Percentiles rank a stretch among this genome's conserved stretches.
These are phyloP conservation scores for Lanius collurio DNA, from an alignment of 2,113 vertebrate species.

Conservation along the genomic window DNA sequence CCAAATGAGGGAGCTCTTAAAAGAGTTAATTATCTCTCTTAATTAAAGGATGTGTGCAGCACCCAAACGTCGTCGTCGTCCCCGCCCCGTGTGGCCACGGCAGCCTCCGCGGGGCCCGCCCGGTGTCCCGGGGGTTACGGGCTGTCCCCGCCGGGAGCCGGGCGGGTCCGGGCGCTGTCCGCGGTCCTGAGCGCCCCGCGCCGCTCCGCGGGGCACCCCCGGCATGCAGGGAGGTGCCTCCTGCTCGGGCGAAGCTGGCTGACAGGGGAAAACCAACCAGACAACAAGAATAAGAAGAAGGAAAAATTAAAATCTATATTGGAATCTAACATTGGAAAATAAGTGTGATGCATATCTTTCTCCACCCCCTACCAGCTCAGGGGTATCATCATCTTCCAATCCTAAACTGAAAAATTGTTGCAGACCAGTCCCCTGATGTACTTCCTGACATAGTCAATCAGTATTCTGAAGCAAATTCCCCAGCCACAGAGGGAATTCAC, in stretches of 20 bases:
- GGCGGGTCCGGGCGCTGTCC: not conserved
- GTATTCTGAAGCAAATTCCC: not conserved
- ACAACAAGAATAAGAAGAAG: too few species aligned
- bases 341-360: not conserved
- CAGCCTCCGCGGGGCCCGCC: not conserved
- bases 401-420: not conserved
- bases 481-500: not conserved
- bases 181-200: not conserved
- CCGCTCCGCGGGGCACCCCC: not conserved
- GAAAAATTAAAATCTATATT: accelerated
- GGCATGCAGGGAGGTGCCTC: accelerated
- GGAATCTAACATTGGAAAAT: not conserved
- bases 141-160: not conserved
- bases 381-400: not conserved
- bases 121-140: not conserved
- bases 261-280: not conserved
- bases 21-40: not conserved
- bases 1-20: not conserved
- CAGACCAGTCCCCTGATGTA: accelerated
- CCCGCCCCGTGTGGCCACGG: not conserved
- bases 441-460: not conserved
- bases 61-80: too few species aligned
- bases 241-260: not conserved
- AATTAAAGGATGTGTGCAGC: not conserved
- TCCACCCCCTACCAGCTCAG: not conserved